Evolutionary conservation across 2,797 vertebrate species (phyloP).

Genomic region (Cephalopachus bancanus): DNA sequence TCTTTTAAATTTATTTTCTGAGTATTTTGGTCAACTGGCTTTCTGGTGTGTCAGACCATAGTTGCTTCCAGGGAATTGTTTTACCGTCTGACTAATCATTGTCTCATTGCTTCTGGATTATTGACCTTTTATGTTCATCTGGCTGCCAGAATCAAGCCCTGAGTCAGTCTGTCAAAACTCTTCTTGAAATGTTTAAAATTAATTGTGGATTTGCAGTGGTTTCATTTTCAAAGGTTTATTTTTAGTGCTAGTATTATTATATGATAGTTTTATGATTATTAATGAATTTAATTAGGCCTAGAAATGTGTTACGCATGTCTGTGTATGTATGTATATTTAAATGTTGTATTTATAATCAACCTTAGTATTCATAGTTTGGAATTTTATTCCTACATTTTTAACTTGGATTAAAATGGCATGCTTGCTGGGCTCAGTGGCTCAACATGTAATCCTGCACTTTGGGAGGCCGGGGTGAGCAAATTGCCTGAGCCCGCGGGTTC

Average conservation of each 20-base stretch:
- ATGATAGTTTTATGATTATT: conserved; percentile 53
- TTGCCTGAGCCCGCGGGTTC: no score
- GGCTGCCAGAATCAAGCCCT: conserved; percentile 64
- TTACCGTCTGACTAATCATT: conserved; percentile 62
- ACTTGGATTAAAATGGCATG: neutral
- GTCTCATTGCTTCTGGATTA: conserved; percentile 57
- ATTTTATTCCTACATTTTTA: neutral
- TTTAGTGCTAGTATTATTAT: conserved; percentile 43
- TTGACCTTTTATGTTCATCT: conserved; percentile 65
- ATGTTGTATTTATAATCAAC: neutral
- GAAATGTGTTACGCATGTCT: neutral
- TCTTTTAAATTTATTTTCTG: conserved; percentile 53
- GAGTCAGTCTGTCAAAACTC: conserved; percentile 72
- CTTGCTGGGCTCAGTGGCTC: neutral
- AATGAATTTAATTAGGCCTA: conserved; percentile 6
- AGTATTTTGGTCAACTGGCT: conserved; percentile 55
- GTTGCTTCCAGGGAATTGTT: conserved; percentile 70
- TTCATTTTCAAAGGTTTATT: conserved; percentile 73
- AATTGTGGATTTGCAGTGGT: conserved; percentile 76
- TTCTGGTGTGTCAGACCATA: conserved; percentile 51
- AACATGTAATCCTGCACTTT: no score
- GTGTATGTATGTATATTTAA: neutral
- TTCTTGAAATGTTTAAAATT: conserved; percentile 76
- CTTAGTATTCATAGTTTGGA: neutral
- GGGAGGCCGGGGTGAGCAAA: no score